Conservation (phyloP, 2,113 vertebrate genomes). For the Synodontis membranacea region DNA sequence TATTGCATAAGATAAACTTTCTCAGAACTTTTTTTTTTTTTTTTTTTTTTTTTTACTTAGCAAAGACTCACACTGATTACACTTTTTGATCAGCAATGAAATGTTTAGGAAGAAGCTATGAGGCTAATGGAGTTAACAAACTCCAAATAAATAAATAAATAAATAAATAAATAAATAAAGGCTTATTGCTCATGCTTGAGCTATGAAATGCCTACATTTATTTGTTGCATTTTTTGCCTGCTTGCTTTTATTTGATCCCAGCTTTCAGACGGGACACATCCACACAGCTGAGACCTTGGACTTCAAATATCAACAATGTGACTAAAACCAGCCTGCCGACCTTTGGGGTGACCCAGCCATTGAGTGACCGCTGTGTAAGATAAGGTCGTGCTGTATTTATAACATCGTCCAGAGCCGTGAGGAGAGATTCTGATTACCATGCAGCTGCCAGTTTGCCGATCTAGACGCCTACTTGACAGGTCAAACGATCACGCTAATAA, state of each 20-base stretch:
- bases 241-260: not conserved
- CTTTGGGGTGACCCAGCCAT: constrained; percentile 66
- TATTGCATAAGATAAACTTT: not conserved
- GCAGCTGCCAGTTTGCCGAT: constrained; percentile 66
- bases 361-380: constrained; percentile 67
- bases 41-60: not conserved
- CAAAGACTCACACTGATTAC: not conserved
- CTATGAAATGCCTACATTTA: not conserved
- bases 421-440: constrained; percentile 69
- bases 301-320: constrained; percentile 69
- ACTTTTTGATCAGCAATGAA: not conserved
- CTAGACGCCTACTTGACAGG: constrained; percentile 70
- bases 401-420: constrained; percentile 58
- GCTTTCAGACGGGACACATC: not conserved
- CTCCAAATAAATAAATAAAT: no score
- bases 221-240: not conserved
- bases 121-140: not conserved
- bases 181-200: not conserved
- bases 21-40: not conserved
- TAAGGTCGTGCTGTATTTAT: constrained; percentile 75
- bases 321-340: constrained; percentile 62
- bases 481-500: constrained; percentile 71
- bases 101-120: not conserved
- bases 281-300: constrained; percentile 22
- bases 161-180: not conserved